These are phyloP conservation scores for Cotesia vestalis DNA, from an alignment of 1,140 invertebrate genomes.

Conservation along the genomic window DNA sequence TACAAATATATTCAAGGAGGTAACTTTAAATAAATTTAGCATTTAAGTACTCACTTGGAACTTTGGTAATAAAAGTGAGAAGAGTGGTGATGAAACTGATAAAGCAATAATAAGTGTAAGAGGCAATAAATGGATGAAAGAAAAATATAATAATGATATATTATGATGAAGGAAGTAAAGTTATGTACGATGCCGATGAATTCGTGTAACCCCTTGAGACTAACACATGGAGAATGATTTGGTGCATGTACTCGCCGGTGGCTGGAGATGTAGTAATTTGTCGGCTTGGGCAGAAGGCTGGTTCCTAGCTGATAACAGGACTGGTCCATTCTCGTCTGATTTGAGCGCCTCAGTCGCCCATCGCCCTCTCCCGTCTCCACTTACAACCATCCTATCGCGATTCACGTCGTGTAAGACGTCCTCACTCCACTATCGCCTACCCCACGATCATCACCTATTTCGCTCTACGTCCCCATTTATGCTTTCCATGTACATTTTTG, in stretches of 20 bases:
- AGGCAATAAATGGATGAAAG: too few relatives aligned
- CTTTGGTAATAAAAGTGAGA: too few relatives aligned
- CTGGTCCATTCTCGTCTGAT: constrained; percentile 61
- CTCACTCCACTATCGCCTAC: constrained; percentile 10
- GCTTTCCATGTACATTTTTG: too few relatives aligned
- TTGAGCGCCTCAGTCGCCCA: constrained; percentile 39
- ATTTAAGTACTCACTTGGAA: too few relatives aligned
- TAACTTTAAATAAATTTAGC: too few relatives aligned
- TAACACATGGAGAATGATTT: constrained; percentile 45
- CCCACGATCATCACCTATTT: background rate
- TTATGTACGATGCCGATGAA: background rate
- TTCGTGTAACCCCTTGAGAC: constrained; percentile 9
- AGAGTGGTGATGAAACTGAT: too few relatives aligned
- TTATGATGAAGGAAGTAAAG: background rate
- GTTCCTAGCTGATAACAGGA: constrained; percentile 60
- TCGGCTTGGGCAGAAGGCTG: constrained; percentile 61
- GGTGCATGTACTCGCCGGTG: constrained; percentile 40
- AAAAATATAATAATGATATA: too few relatives aligned
- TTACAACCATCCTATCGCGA: constrained; percentile 44
- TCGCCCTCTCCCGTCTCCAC: constrained; percentile 40
- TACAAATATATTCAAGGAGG: too few relatives aligned
- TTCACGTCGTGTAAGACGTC: constrained; percentile 53
- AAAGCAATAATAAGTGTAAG: too few relatives aligned
- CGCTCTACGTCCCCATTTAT: background rate
- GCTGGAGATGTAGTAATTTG: constrained; percentile 62